These are phyloP conservation scores for Phainopepla nitens DNA, from an alignment of 2,113 vertebrate genomes.

Conservation along the genomic window DNA sequence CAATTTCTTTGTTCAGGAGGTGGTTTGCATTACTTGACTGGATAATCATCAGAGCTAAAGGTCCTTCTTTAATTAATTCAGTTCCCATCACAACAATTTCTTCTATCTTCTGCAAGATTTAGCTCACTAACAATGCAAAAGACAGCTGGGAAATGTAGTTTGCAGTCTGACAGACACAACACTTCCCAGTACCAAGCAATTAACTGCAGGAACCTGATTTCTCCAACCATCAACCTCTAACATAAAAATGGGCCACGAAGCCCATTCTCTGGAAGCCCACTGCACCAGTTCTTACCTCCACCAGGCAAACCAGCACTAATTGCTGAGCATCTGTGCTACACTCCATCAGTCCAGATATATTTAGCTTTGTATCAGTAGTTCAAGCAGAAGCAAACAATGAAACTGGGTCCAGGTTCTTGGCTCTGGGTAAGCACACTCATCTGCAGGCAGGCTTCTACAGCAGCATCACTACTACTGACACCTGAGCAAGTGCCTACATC, in stretches of 20 bases:
- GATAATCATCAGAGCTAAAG: neutral
- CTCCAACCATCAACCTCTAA: neutral
- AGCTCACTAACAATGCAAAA: neutral
- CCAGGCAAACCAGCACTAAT: neutral
- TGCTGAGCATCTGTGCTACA: neutral
- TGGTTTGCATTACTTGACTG: neutral
- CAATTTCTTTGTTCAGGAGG: neutral
- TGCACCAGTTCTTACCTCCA: neutral
- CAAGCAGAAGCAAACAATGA: neutral
- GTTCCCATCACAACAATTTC: neutral
- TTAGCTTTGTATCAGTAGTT: neutral
- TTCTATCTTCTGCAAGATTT: neutral
- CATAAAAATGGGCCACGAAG: neutral
- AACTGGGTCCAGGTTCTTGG: neutral
- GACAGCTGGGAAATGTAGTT: neutral
- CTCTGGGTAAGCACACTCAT: neutral
- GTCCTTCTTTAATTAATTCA: neutral
- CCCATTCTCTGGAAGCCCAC: neutral
- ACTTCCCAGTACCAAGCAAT: neutral
- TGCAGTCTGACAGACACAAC: neutral
- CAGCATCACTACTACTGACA: neutral
- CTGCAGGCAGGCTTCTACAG: neutral
- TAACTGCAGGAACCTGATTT: neutral
- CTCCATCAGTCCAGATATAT: neutral
- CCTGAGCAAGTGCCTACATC: accelerated